Percentiles rank a stretch among this genome's conserved stretches.
Conservation (phyloP, 2,888 invertebrate species). For the Noctua comes region DNA sequence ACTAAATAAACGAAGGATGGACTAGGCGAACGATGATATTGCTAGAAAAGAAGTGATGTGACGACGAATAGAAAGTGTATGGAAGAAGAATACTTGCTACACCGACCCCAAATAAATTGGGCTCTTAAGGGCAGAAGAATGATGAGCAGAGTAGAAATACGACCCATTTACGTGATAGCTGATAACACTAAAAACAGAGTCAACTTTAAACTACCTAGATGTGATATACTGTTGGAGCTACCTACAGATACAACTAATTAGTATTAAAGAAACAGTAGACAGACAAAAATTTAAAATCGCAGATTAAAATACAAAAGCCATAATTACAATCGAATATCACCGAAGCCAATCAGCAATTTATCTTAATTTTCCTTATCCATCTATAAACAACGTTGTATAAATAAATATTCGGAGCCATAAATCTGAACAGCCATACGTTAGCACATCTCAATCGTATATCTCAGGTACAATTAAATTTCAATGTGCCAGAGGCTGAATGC, state of each 20-base stretch:
- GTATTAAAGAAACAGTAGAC: background rate
- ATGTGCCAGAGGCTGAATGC: conserved; percentile 66
- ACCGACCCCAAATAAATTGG: background rate
- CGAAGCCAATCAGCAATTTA: conserved; percentile 33
- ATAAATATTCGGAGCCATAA: conserved; percentile 54
- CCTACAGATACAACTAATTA: background rate
- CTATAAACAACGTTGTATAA: conserved; percentile 28
- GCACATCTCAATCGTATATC: conserved; percentile 79
- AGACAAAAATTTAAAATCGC: background rate
- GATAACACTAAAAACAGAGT: background rate
- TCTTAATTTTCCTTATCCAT: conserved; percentile 51
- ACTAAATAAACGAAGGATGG: background rate
- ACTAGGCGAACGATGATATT: background rate
- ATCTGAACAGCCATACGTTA: conserved; percentile 59
- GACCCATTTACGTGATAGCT: background rate
- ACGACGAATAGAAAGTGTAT: background rate
- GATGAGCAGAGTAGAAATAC: background rate
- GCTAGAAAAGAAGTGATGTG: background rate
- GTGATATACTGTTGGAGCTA: background rate
- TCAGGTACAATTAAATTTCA: conserved; percentile 74
- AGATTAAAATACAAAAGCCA: background rate
- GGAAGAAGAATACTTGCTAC: background rate
- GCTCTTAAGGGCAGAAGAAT: background rate
- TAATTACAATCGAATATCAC: conserved; percentile 13
- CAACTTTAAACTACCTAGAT: background rate